Conservation (phyloP, 2,113 vertebrate species). For the Syngnathoides biaculeatus region DNA sequence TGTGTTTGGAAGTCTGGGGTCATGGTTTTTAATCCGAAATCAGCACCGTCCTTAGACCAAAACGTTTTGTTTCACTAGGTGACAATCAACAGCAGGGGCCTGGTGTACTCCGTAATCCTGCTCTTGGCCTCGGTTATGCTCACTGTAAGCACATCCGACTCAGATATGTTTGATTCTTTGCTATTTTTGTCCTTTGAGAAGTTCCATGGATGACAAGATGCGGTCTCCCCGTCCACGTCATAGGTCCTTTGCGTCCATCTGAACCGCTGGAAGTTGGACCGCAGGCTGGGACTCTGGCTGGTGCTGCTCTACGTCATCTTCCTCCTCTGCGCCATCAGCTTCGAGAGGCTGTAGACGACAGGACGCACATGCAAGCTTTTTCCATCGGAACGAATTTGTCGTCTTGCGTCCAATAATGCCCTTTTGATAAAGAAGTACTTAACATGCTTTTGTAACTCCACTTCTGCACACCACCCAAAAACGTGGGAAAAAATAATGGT, state of each 20-base stretch:
- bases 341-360: conserved; percentile 64
- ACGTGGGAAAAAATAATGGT: conserved; percentile 38
- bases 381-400: not conserved
- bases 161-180: no score
- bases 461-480: not conserved
- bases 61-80: conserved; percentile 60
- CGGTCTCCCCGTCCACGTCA: not conserved
- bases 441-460: conserved; percentile 60
- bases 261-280: conserved; percentile 77
- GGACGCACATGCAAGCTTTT: not conserved
- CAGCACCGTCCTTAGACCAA: not conserved
- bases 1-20: no score
- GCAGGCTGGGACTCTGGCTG: conserved; percentile 70
- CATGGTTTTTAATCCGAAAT: not conserved
- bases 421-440: conserved; percentile 64
- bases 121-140: conserved; percentile 75
- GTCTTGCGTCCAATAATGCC: conserved; percentile 9
- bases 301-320: conserved; percentile 74
- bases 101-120: conserved; percentile 77
- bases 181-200: not conserved
- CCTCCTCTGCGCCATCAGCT: conserved; percentile 73
- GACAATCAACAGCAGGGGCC: conserved; percentile 76
- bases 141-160: conserved; percentile 65
- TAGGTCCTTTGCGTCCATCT: conserved; percentile 77
- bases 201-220: not conserved